Base-by-base conservation (phyloP, 1,140 invertebrate genomes). In the Microvelia longipes region DNA sequence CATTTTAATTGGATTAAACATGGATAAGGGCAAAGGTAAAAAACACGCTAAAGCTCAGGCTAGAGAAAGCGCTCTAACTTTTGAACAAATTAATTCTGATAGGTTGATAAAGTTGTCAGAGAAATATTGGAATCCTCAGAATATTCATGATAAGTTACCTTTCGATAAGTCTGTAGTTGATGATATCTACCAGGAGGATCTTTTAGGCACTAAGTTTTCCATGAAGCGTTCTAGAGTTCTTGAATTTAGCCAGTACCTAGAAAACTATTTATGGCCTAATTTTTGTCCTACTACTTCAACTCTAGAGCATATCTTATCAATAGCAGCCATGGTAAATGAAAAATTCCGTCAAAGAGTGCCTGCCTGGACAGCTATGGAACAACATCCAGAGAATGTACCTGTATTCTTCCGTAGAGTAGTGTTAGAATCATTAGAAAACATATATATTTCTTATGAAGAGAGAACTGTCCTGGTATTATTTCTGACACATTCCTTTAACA, bases 231-330 rank as follows among this genome's bases (percentile, higher is more conserved):
- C 96, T 68, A 96, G 97, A 88, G 90, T 98, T 84, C 80, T 98
- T 30, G 96, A 98, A 80, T 96, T 98, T 76, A 96, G 94, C 77
- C 96, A 98, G 75, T 99, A 97, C 80, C 79, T 99, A 71, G 96
- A 99, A 79, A 94, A 94, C 77, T 98, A 93, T 81, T 78, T 99
- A 19, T 98, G 96, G 96, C 94, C 94, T n/a, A 91, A 98, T 80
- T 98, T 93, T 79, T 70, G 67, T 5, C 81, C 85, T 0, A 82
- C 80, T 19, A 82, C 82, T 66, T 86, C 92, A 0, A 85, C 87
- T 0, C 83, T 89, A 72, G 85, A 87, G 1, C 93, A 98, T 79
- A 86, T 96, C 71, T 88, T 99, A 86, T 97, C 95, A 0, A 96
- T 99, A 73, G 90, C 97, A 30, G 88, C 93, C 0, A 96, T 99